A percentile compares a stretch with the other conserved stretches of the same genome.
Evolutionary conservation across 37 sponge, comb jelly and placozoan species (phyloP).

Genomic region (Sycon ciliatum): DNA sequence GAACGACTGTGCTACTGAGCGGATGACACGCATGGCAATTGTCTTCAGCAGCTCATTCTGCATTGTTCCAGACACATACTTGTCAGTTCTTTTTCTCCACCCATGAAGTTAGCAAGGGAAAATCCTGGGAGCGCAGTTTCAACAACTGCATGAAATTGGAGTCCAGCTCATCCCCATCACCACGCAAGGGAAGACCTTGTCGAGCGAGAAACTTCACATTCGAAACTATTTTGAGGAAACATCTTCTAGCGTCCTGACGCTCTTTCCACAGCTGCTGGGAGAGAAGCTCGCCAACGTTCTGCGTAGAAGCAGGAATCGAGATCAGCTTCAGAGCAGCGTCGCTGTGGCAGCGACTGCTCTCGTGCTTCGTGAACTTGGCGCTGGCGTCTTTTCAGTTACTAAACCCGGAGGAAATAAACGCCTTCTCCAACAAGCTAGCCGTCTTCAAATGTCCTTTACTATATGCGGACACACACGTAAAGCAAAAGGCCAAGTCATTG

Average conservation of each 20-base stretch:
- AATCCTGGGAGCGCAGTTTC: constrained; percentile 22
- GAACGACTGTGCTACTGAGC: not conserved
- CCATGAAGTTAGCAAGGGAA: constrained; percentile 22
- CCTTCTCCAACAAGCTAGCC: not conserved
- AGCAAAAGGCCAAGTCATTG: not conserved
- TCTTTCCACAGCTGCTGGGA: constrained; percentile 28
- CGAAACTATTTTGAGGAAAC: constrained; percentile 35
- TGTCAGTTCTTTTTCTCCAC: constrained; percentile 25
- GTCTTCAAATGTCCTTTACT: too few species aligned
- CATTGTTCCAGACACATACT: constrained; percentile 25
- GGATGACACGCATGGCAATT: constrained; percentile 14
- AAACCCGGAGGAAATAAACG: constrained; percentile 22
- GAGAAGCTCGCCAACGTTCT: constrained; percentile 19
- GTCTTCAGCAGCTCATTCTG: constrained; percentile 19
- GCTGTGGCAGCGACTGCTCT: constrained; percentile 38
- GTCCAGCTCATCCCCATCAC: constrained; percentile 32
- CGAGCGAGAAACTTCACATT: constrained; percentile 19
- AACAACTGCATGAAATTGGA: constrained; percentile 21
- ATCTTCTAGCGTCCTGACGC: constrained; percentile 15
- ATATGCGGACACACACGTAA: not conserved
- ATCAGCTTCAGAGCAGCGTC: constrained; percentile 32
- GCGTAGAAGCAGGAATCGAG: constrained; percentile 30
- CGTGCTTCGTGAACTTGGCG: constrained; percentile 25
- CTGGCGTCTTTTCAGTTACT: constrained; percentile 16
- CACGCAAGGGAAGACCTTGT: constrained; percentile 43